Percentiles rank a stretch among this genome's conserved stretches.
Conservation (phyloP, 2,113 vertebrate species). For the Pygoscelis antarcticus region DNA sequence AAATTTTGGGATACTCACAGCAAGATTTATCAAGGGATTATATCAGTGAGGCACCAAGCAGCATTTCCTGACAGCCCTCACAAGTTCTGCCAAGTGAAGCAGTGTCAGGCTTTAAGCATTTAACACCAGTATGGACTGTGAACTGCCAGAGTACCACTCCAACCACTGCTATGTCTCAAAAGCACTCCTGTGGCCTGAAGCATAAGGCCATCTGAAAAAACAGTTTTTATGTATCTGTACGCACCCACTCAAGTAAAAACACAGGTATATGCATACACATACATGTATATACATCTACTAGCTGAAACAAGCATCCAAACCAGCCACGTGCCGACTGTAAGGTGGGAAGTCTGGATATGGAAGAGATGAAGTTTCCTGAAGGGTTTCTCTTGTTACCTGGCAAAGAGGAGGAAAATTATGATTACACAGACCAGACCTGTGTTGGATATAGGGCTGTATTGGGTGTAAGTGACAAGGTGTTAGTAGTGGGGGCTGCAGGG, state of each 20-base stretch:
- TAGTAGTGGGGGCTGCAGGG: background rate
- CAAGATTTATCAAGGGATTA: background rate
- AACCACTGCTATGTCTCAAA: background rate
- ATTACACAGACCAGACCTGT: background rate
- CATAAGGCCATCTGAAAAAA: background rate
- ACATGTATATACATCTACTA: background rate
- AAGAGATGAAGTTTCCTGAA: background rate
- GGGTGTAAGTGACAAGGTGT: background rate
- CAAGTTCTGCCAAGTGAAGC: background rate
- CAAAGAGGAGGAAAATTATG: background rate
- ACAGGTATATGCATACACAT: fast-evolving
- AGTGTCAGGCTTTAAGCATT: background rate
- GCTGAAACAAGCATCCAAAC: background rate
- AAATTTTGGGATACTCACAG: background rate
- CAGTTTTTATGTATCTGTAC: background rate
- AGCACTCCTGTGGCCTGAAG: background rate
- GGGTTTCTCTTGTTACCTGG: background rate
- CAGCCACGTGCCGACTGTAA: background rate
- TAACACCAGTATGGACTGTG: background rate
- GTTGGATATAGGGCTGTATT: background rate
- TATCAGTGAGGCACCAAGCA: background rate
- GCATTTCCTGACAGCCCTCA: background rate
- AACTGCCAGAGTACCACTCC: background rate
- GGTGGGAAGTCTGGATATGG: background rate
- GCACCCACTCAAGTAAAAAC: background rate